Evolutionary conservation across 2,797 vertebrate species (phyloP).

Genomic region (Chrosomus eos): DNA sequence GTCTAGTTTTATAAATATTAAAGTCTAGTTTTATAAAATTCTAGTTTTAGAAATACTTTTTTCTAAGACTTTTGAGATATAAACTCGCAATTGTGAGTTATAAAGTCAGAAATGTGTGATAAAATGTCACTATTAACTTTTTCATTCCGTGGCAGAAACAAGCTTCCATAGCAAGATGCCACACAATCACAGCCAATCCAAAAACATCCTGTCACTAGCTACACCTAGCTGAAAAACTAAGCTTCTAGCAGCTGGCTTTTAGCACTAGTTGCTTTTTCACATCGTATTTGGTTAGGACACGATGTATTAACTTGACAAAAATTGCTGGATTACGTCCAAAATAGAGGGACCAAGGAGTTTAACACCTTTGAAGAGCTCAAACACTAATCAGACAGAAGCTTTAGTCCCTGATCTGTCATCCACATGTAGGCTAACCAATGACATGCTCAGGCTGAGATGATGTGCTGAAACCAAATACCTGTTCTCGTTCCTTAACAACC

Average conservation of each 20-base stretch:
- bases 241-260: background rate
- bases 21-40: too few species aligned
- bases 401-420: slow-evolving; percentile 28
- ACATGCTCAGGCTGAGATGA: slow-evolving; percentile 75
- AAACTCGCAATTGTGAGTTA: background rate
- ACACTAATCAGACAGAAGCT: slow-evolving; percentile 12
- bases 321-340: background rate
- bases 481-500: slow-evolving; percentile 74
- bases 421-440: slow-evolving; percentile 31
- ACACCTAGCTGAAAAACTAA: background rate
- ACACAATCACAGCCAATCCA: background rate
- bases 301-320: background rate
- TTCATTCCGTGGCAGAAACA: background rate
- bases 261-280: background rate
- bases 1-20: background rate
- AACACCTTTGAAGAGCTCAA: slow-evolving; percentile 64
- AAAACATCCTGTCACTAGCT: background rate
- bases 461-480: slow-evolving; percentile 79
- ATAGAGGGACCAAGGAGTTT: slow-evolving; percentile 49
- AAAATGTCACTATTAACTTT: background rate
- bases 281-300: background rate
- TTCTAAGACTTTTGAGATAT: background rate
- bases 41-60: background rate
- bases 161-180: background rate
- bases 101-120: background rate